Evolutionary conservation across 2,888 invertebrate genomes (phyloP), one percentile per base, ranked within the genome.

Genomic region (Drosophila barbarae): DNA sequence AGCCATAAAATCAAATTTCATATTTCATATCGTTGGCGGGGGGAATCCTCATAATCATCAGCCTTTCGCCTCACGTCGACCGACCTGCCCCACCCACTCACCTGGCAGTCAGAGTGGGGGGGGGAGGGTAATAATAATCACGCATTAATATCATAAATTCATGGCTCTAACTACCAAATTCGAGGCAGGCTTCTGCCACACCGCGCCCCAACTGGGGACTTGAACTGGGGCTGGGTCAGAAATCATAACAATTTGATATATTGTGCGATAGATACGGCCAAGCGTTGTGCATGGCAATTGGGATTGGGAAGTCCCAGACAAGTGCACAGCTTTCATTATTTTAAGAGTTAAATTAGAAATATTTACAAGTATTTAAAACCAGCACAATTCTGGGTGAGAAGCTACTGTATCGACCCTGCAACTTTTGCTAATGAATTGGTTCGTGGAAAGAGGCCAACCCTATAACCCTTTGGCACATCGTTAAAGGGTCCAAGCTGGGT

Each of bases 71-170:
- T 74, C 79, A 80, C 79, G 79, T 80, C 59, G 49, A n/a, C 23
- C 44, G 9, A 35, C 53, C 60, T 55, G 66, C 51, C 55, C 61
- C 73, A 32, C 39, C 54, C 61, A 59, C 59, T 38, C 38, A 23
- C 52, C 46, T 4, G 39, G n/a, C 2, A 35, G 35, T n/a, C 35
- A 3, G n/a, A 35, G 35, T n/a, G 6, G 21, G 26, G 6, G 21
- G 26, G 9, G 3, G 35, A 59, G 49, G 50, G 64, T 74, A 67
- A 78, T 82, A 82, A 78, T 82, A 82, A 77, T 77, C 86, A 81
- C 72, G 83, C 74, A 74, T 66, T 84, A 79, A 73, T 76, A 84
- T 86, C 87, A 86, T 86, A 85, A 85, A 86, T 86, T 77, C 79
- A 74, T 83, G 77, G 74, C 74, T 74, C 66, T 69, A 72, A 53